Conservation (phyloP, 1,140 invertebrate genomes). For the Bombus pascuorum region DNA sequence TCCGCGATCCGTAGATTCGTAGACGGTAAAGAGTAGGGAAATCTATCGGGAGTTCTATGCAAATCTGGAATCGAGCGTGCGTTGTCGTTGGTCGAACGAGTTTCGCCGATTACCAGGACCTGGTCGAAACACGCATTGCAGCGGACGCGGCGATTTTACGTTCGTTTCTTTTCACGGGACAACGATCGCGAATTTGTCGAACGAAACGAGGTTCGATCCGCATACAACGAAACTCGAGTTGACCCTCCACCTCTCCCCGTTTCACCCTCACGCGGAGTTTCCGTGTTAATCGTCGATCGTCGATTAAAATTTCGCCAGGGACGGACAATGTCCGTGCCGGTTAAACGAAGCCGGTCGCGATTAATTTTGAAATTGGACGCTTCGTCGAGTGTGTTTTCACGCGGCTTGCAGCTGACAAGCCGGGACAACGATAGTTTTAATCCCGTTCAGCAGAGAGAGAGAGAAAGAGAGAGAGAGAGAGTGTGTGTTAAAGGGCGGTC, state of each 20-base stretch:
- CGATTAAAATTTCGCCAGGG: slow-evolving; percentile 33
- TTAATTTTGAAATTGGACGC: slow-evolving; percentile 20
- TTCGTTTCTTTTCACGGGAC: slow-evolving; percentile 20
- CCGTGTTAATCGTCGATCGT: neutral
- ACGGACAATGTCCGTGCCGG: neutral
- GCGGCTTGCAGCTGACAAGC: slow-evolving; percentile 2
- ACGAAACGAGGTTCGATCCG: neutral
- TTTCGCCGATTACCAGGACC: neutral
- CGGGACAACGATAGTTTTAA: slow-evolving; percentile 20
- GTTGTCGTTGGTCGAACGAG: slow-evolving; percentile 1
- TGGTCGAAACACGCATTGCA: neutral
- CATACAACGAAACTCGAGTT: neutral
- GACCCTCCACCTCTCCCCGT: neutral
- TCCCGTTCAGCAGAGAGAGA: neutral
- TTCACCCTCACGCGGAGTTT: neutral
- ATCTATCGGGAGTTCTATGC: slow-evolving; percentile 17
- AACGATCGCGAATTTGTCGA: neutral
- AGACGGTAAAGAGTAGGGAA: neutral
- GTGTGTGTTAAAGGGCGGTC: neutral
- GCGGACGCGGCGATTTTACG: neutral
- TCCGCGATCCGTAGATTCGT: neutral
- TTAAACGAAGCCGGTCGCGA: slow-evolving; percentile 13
- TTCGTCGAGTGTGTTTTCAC: neutral
- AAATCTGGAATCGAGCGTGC: slow-evolving; percentile 4
- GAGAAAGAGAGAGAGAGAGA: neutral